Evolutionary conservation across 2,113 vertebrate species (phyloP).

Genomic region (Haemorhous mexicanus): DNA sequence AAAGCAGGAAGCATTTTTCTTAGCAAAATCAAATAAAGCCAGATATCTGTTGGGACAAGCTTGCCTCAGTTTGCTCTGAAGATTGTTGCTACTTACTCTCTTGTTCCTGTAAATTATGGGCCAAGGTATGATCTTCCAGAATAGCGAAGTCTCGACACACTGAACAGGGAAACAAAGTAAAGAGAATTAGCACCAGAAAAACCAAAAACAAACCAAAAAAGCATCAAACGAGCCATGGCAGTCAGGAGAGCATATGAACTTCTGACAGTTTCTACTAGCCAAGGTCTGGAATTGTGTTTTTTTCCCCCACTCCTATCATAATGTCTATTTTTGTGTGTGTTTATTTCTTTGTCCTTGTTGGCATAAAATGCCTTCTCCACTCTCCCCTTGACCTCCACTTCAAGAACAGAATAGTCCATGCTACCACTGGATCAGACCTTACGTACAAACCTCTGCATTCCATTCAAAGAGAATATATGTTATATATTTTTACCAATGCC

Average conservation of each 20-base stretch:
- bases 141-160: constrained; percentile 94
- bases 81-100: constrained; percentile 85
- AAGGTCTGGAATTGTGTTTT: background rate
- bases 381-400: background rate
- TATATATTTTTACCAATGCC: background rate
- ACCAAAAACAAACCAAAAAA: background rate
- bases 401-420: background rate
- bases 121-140: constrained; percentile 92
- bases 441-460: background rate
- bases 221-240: background rate
- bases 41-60: background rate
- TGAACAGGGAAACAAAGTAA: constrained; percentile 46
- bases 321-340: background rate
- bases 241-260: background rate
- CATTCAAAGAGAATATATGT: background rate
- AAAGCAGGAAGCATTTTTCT: background rate
- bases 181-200: background rate
- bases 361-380: background rate
- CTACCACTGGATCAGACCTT: background rate
- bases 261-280: background rate
- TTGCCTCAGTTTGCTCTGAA: background rate
- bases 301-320: background rate
- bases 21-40: background rate
- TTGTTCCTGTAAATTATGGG: constrained; percentile 95
- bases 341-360: background rate